Evolutionary conservation across 2,888 invertebrate species (phyloP).

Genomic region (Drosophila sordidapex): DNA sequence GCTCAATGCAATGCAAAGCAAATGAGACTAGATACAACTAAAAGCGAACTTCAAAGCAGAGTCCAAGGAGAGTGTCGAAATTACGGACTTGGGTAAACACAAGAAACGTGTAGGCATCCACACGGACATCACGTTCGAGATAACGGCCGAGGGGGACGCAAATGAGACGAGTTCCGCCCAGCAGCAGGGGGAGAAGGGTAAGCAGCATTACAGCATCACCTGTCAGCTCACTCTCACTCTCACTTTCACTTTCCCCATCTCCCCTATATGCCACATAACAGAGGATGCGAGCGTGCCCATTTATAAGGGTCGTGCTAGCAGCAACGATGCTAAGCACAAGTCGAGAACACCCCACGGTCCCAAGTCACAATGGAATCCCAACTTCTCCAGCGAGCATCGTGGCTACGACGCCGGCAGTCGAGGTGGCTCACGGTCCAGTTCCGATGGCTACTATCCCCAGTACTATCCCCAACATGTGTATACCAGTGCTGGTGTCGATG

Average conservation of each 20-base stretch:
- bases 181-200: slow-evolving; percentile 82
- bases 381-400: slow-evolving; percentile 77
- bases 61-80: slow-evolving; percentile 84
- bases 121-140: slow-evolving; percentile 85
- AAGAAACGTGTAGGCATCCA: slow-evolving; percentile 85
- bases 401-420: slow-evolving; percentile 45
- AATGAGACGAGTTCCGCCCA: slow-evolving; percentile 83
- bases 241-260: neutral
- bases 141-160: slow-evolving; percentile 81
- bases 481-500: slow-evolving; percentile 60
- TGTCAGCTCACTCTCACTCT: slow-evolving; percentile 17
- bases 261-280: slow-evolving; percentile 24
- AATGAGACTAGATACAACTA: slow-evolving; percentile 32
- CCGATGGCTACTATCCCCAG: slow-evolving; percentile 71
- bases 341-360: slow-evolving; percentile 80
- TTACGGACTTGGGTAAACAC: slow-evolving; percentile 83
- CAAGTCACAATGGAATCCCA: slow-evolving; percentile 82
- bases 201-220: slow-evolving; percentile 15
- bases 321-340: slow-evolving; percentile 66
- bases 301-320: slow-evolving; percentile 80
- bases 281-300: slow-evolving; percentile 85
- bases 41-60: slow-evolving; percentile 62
- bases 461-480: slow-evolving; percentile 79
- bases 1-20: slow-evolving; percentile 35
- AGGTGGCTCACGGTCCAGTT: slow-evolving; percentile 30